Evolutionary conservation across 92 coral and sea anemone genomes (phyloP).

Genomic region (Anthopleura xanthogrammica): DNA sequence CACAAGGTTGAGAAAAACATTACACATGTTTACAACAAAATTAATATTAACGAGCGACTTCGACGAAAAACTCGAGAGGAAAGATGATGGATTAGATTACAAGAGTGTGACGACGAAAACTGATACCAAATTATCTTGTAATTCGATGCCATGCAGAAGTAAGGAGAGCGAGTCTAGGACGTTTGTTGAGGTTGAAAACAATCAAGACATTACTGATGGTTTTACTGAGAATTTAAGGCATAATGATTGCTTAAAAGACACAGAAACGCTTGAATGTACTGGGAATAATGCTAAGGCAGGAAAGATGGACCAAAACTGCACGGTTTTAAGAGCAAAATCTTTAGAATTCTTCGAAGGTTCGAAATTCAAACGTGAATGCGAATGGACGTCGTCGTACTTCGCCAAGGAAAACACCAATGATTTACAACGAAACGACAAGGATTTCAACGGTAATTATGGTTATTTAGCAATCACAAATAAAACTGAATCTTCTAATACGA

Average conservation of each 20-base stretch:
- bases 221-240: not conserved
- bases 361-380: not conserved
- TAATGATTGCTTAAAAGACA: not conserved
- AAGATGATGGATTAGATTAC: constrained; percentile 16
- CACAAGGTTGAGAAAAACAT: not conserved
- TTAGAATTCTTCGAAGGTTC: not conserved
- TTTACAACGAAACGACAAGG: not conserved
- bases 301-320: not conserved
- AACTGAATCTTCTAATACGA: not conserved
- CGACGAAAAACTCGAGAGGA: not conserved
- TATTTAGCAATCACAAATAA: not conserved
- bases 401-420: not conserved
- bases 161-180: not conserved
- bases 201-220: not conserved
- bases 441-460: not conserved
- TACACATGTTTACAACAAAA: constrained; percentile 1
- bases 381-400: not conserved
- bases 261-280: not conserved
- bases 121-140: constrained; percentile 15
- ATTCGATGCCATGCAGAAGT: not conserved
- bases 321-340: not conserved
- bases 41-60: not conserved
- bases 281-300: not conserved
- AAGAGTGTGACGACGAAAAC: constrained; percentile 6
- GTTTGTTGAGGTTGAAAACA: not conserved